These are phyloP conservation scores for Alosa alosa DNA, from an alignment of 2,113 vertebrate genomes.

Conservation along the genomic window DNA sequence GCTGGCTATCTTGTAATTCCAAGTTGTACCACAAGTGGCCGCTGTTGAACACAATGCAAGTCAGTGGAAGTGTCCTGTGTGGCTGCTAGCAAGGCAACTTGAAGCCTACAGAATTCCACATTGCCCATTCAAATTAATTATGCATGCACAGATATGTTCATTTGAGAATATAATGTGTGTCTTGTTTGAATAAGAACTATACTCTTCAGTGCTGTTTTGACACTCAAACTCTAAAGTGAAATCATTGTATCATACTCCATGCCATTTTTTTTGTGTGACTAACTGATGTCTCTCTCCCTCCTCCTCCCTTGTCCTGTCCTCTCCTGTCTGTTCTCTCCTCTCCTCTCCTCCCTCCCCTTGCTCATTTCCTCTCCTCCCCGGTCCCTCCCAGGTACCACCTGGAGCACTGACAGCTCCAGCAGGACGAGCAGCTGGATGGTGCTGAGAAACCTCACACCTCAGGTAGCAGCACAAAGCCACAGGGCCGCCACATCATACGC, in stretches of 20 bases:
- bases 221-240: background rate
- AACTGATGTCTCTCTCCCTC: background rate
- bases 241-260: background rate
- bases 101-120: too few relatives aligned
- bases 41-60: too few relatives aligned
- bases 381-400: slow-evolving; percentile 80
- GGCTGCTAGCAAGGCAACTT: background rate
- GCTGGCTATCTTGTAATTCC: too few relatives aligned
- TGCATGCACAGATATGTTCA: background rate
- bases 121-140: too few relatives aligned
- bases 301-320: background rate
- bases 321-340: background rate
- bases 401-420: slow-evolving; percentile 94
- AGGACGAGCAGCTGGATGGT: slow-evolving; percentile 97
- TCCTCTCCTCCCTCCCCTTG: background rate
- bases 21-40: too few relatives aligned
- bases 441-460: slow-evolving; percentile 96
- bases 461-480: slow-evolving; percentile 70
- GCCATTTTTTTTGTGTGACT: background rate
- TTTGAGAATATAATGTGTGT: background rate
- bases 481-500: background rate
- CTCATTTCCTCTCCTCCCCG: background rate
- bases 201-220: too few relatives aligned
- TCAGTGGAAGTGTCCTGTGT: too few relatives aligned
- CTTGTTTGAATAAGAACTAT: background rate